phyloP scores from a whole-genome alignment of 2,888 invertebrate genomes.

The Melikaiella ostensackeni region DNA sequence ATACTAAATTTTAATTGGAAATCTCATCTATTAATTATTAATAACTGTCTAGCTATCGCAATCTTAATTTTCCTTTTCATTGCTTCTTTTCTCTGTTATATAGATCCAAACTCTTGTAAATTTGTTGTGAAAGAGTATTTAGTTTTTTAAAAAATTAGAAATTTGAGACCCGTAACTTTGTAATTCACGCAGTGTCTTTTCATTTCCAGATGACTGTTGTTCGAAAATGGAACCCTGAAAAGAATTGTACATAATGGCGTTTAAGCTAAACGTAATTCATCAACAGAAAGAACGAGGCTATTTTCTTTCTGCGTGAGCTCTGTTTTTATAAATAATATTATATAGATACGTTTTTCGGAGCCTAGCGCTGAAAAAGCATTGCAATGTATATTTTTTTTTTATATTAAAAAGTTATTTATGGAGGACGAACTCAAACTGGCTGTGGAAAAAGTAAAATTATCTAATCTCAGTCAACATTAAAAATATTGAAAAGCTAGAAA shows the following conservation, averaged over 20 bases:
- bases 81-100: too few relatives aligned
- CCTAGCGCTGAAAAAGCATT: too few relatives aligned
- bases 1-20: neutral
- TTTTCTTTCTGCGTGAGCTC: neutral
- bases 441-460: conserved; percentile 19
- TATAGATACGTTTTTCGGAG: too few relatives aligned
- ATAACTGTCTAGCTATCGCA: neutral
- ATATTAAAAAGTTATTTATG: neutral
- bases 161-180: neutral
- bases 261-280: neutral
- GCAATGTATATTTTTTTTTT: neutral
- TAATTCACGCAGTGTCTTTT: conserved; percentile 49
- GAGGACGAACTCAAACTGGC: conserved; percentile 14
- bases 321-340: too few relatives aligned
- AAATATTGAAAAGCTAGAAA: neutral
- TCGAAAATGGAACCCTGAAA: conserved; percentile 46
- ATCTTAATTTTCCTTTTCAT: conserved; percentile 3
- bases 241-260: neutral
- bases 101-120: too few relatives aligned
- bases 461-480: conserved; percentile 3
- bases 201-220: conserved; percentile 58
- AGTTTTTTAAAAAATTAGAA: neutral
- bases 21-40: conserved; percentile 16
- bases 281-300: neutral
- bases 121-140: neutral